Evolutionary conservation across 2,113 vertebrate genomes (phyloP), one percentile per base, ranked within the genome.

Genomic region (Genyomyrus donnyi): DNA sequence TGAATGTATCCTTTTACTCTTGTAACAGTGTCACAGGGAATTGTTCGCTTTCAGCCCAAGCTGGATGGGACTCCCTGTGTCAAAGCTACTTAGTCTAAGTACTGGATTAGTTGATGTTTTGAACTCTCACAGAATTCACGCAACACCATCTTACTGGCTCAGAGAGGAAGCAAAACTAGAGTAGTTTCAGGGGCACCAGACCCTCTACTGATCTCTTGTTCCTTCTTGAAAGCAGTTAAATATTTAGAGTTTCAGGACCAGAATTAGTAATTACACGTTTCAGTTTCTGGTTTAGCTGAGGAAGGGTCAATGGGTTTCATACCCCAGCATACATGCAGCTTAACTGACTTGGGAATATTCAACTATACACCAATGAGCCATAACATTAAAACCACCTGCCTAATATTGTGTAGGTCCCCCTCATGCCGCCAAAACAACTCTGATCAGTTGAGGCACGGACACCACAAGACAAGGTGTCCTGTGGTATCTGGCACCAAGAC

Each of bases 31-130:
- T 42, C 35, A 80, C 74, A 80, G 74, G 35, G 13, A 42, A 42
- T n/a, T 17, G 31, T 48, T 31, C 5, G 5, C 49, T 52, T 19
- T 85, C 27, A 46, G 19, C 11, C 13, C 88, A 88, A 91, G 92
- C 88, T 88, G 27, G 88, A 91, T 31, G 1, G 70, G 13, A 17
- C 70, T 91, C 92, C 91, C 52, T 86, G 91, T 93, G 93, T 92
- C 92, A 93, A 90, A 89, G 45, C 89, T 21, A 56, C 19, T 56
- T 56, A 56, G 53, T 90, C 85, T 83, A 66, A 83, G 21, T 84
- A 58, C 9, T 85, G 45, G 88, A 77, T 6, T 77, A 39, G 74
- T 80, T 42, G 42, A 80, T 8, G 17, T 70, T 27, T 80, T 80
- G 31, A 80, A 39, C 35, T 31, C 66, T 77, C 4, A n/a, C 13